Evolutionary conservation across 2,113 vertebrate genomes (phyloP).

Genomic region (Semnornis frantzii): DNA sequence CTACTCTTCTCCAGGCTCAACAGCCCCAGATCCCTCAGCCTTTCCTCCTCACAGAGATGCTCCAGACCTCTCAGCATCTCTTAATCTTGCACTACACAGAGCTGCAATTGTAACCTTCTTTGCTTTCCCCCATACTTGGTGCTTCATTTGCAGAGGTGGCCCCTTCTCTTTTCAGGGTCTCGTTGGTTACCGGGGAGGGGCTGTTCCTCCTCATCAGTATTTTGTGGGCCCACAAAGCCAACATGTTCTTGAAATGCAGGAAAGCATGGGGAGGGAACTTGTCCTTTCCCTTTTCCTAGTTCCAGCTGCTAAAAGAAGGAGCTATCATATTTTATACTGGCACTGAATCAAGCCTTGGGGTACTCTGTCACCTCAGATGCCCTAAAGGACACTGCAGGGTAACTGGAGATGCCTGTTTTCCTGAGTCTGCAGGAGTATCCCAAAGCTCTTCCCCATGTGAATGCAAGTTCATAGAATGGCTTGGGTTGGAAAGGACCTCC

Average conservation of each 20-base stretch:
- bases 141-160: background rate
- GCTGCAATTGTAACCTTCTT: no score
- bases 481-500: no score
- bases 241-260: accelerated
- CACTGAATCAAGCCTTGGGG: accelerated
- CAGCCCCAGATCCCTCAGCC: no score
- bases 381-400: background rate
- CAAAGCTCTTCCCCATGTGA: background rate
- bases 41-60: no score
- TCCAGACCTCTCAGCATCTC: background rate
- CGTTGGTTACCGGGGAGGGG: background rate
- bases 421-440: background rate
- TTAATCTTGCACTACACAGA: background rate
- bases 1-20: no score
- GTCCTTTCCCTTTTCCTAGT: background rate
- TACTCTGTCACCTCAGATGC: background rate
- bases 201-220: background rate
- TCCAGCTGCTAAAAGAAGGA: background rate
- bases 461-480: background rate
- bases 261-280: background rate
- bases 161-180: background rate
- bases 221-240: background rate
- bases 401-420: accelerated
- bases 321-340: background rate
- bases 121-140: accelerated